phyloP scores from a whole-genome alignment of 2,888 invertebrate species.

The Dinocampus coccinellae region DNA sequence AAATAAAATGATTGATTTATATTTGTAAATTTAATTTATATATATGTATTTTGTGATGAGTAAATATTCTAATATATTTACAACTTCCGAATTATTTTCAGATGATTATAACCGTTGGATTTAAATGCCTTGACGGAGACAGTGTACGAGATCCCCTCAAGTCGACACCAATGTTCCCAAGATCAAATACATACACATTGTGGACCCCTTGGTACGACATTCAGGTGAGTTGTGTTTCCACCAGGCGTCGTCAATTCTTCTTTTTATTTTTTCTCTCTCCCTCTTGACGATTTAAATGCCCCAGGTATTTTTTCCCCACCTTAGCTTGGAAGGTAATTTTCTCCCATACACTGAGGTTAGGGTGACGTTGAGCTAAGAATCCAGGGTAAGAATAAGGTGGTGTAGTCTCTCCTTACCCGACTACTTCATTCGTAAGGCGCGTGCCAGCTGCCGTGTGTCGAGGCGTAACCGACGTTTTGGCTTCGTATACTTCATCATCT shows the following conservation, averaged over 20 bases:
- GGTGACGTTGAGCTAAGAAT: constrained; percentile 37
- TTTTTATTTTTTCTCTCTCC: constrained; percentile 32
- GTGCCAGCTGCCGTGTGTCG: constrained; percentile 67
- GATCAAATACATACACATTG: constrained; percentile 51
- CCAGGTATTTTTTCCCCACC: constrained; percentile 58
- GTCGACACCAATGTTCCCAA: constrained; percentile 46
- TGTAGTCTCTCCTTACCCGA: constrained; percentile 32
- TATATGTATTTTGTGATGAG: too few species aligned
- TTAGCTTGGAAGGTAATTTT: constrained; percentile 53
- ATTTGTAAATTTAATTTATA: too few species aligned
- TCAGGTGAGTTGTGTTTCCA: constrained; percentile 61
- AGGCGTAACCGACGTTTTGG: constrained; percentile 69
- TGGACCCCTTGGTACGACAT: constrained; percentile 58
- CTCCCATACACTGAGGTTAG: constrained; percentile 36
- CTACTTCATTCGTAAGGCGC: constrained; percentile 58
- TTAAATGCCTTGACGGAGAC: constrained; percentile 10
- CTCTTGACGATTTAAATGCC: constrained; percentile 64
- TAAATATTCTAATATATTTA: too few species aligned
- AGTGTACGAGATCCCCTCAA: constrained; percentile 25
- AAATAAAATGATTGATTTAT: too few species aligned
- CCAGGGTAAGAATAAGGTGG: constrained; percentile 35
- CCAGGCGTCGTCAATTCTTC: constrained; percentile 50
- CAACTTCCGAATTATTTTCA: not conserved
- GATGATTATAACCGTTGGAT: not conserved
- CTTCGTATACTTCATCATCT: constrained; percentile 59